These are phyloP conservation scores for Elaphurus davidianus DNA, from an alignment of 2,113 vertebrate genomes.

Conservation along the genomic window DNA sequence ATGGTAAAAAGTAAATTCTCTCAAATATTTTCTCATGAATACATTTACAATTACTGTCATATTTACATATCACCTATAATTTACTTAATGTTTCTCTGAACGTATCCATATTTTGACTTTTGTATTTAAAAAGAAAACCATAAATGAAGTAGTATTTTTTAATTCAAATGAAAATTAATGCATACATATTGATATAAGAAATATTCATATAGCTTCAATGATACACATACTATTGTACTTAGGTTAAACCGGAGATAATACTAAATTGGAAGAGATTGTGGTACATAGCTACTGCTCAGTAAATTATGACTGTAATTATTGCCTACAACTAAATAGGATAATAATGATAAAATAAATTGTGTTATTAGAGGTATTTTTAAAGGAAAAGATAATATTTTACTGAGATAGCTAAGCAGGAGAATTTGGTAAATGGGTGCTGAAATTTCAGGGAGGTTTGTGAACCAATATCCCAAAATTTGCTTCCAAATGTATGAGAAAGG, in stretches of 20 bases:
- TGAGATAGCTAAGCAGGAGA: not conserved
- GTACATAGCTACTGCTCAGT: not conserved
- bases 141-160: not conserved
- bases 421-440: not conserved
- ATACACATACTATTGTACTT: not conserved
- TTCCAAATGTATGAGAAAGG: not conserved
- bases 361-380: not conserved
- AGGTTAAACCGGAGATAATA: not conserved
- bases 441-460: not conserved
- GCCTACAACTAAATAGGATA: not conserved
- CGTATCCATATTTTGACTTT: not conserved
- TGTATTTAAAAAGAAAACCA: not conserved
- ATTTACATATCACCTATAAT: not conserved
- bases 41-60: not conserved
- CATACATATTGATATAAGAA: not conserved
- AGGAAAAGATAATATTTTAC: not conserved
- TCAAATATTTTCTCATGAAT: not conserved
- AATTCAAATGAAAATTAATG: not conserved
- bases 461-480: not conserved
- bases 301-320: not conserved
- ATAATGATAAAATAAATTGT: not conserved
- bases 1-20: not conserved
- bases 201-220: not conserved
- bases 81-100: not conserved
- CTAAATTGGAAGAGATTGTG: not conserved